These are phyloP conservation scores for Psococerastis gibbosa DNA, from an alignment of 2,888 invertebrate genomes.

Conservation along the genomic window DNA sequence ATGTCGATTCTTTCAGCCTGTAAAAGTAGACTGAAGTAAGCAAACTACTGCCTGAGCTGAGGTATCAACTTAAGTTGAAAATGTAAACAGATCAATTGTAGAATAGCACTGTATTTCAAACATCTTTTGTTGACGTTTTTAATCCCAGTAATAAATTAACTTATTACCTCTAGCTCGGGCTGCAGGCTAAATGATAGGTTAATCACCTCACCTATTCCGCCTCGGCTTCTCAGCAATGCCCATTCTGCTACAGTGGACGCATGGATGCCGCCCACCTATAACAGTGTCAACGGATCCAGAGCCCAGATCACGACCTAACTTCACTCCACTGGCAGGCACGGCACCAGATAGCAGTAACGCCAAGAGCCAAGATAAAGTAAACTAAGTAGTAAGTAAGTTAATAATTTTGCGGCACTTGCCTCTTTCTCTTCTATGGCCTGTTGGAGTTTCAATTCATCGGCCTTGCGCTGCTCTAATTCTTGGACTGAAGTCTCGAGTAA, in stretches of 20 bases:
- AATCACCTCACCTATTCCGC: too few relatives aligned
- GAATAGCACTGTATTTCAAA: too few relatives aligned
- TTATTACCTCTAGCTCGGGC: too few relatives aligned
- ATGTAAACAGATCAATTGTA: background rate
- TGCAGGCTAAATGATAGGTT: too few relatives aligned
- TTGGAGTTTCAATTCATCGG: conserved; percentile 61
- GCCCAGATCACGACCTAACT: background rate
- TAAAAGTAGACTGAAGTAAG: conserved; percentile 16
- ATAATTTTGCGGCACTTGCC: conserved; percentile 31
- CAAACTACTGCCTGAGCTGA: background rate
- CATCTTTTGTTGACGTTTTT: too few relatives aligned
- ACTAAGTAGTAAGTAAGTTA: too few relatives aligned
- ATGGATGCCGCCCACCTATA: too few relatives aligned
- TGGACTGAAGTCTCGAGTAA: conserved; percentile 72
- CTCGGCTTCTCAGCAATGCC: too few relatives aligned
- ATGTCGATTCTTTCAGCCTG: conserved; percentile 78
- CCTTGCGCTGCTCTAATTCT: conserved; percentile 58
- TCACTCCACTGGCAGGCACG: too few relatives aligned
- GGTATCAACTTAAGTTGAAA: background rate
- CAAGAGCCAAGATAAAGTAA: background rate
- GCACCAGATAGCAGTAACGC: background rate
- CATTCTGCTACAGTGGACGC: too few relatives aligned
- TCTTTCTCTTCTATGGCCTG: conserved; percentile 74
- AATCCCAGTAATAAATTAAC: too few relatives aligned
- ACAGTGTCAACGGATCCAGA: background rate